Conservation (phyloP, 2,888 invertebrate species). For the Macrosiphum euphorbiae region DNA sequence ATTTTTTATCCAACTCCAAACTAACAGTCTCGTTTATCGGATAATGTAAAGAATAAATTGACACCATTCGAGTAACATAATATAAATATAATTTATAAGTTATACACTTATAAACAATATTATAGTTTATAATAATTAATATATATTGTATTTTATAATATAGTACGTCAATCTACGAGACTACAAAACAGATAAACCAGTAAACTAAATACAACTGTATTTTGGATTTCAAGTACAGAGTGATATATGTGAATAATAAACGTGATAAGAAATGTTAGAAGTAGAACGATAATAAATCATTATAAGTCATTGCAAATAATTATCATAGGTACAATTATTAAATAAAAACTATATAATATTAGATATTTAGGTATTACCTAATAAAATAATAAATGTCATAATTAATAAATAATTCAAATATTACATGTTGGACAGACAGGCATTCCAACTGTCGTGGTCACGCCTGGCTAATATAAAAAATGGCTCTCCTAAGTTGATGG, state of each 20-base stretch:
- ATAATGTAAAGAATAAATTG: too few species aligned
- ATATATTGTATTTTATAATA: too few species aligned
- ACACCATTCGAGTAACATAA: too few species aligned
- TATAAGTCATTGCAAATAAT: too few species aligned
- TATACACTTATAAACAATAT: too few species aligned
- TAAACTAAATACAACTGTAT: too few species aligned
- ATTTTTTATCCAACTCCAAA: too few species aligned
- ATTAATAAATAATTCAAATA: neutral
- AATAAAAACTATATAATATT: neutral
- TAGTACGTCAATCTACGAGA: too few species aligned
- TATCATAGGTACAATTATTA: neutral
- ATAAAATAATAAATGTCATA: neutral
- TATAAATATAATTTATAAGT: too few species aligned
- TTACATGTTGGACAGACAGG: neutral
- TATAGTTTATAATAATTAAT: too few species aligned
- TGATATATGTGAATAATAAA: neutral
- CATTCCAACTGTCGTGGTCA: neutral
- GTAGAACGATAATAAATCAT: neutral
- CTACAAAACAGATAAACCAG: too few species aligned
- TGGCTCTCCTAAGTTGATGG: neutral
- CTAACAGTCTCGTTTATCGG: too few species aligned
- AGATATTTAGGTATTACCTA: neutral
- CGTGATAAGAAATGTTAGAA: neutral
- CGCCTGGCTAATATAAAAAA: neutral
- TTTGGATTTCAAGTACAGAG: neutral